Evolutionary conservation across 2,797 vertebrate species (phyloP), one percentile per base, ranked within the genome.

Genomic region (Sebastes vulpes): DNA sequence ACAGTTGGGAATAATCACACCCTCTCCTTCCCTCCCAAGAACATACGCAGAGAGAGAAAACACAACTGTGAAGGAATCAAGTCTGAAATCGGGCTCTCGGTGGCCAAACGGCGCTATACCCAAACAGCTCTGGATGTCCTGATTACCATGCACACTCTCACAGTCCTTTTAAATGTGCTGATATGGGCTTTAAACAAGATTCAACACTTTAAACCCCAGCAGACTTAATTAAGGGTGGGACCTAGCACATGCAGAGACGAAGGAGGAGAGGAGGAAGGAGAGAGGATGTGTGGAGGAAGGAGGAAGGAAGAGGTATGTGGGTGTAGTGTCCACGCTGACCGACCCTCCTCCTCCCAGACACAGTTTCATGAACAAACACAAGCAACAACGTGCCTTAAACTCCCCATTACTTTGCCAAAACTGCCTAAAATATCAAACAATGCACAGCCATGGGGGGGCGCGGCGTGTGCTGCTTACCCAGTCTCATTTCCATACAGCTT

Each of bases 171-270:
- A 98, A 99, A 98, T 97, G 97, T 97, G 97, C 97, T 98, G 97
- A 97, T 97, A 97, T 95, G 94, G 94, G 95, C 97, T 97, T 97
- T 97, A 97, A 98, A 98, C 95, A 95, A 97, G 95, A 97, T 96
- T 95, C 97, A 97, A 97, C 96, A 95, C 96, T 97, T 96, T 96
- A 98, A 98, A 97, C 95, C 97, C 97, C 97, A 97, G 93, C 96
- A 98, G 97, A 97, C 97, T 97, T 98, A 96, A 98, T 98, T 98
- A 98, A 97, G 95, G 90, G 92, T 92, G 92, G 92, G 91, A 92
- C 94, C 85, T 32, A 81, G 88, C 74, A 76, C 84, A 90, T 9
- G 82, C 78, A 86, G 86, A 79, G 77, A 76, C 10, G 10, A 35
- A 38, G 32, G 32, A 35, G 35, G 11, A 38, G 35, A 38, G 35